Evolutionary conservation across 2,113 vertebrate genomes (phyloP).

Genomic region (Lycaon pictus): DNA sequence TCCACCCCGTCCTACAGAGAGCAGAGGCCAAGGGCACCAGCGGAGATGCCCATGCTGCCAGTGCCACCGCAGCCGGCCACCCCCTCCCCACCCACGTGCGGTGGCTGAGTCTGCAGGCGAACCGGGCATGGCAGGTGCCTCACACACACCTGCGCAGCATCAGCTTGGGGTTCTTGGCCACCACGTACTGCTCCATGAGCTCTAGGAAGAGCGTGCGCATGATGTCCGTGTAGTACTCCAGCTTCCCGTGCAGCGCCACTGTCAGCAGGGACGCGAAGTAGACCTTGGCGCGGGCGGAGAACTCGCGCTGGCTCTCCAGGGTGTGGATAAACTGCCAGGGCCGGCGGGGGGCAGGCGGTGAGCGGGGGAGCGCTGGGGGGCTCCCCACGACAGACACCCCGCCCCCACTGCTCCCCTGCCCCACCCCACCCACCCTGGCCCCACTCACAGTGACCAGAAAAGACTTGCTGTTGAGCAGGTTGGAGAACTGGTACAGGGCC

Average conservation of each 20-base stretch:
- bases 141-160: slow-evolving; percentile 95
- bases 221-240: slow-evolving; percentile 98
- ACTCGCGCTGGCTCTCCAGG: slow-evolving; percentile 95
- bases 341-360: too few species aligned
- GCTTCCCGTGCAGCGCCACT: slow-evolving; percentile 97
- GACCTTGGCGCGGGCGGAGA: slow-evolving; percentile 94
- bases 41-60: too few species aligned
- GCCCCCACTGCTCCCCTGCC: too few species aligned
- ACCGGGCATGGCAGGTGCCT: too few species aligned
- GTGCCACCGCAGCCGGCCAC: too few species aligned
- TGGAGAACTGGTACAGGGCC: slow-evolving; percentile 97
- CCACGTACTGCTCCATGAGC: slow-evolving; percentile 97
- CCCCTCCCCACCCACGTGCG: background rate
- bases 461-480: slow-evolving; percentile 98
- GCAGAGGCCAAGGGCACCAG: background rate
- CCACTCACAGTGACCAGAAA: slow-evolving; percentile 95
- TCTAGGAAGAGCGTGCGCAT: slow-evolving; percentile 97
- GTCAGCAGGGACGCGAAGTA: slow-evolving; percentile 98
- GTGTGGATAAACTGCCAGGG: slow-evolving; percentile 95
- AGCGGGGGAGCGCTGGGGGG: too few species aligned
- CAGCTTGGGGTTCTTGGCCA: slow-evolving; percentile 97
- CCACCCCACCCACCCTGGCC: rapidly evolving
- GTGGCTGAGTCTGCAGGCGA: too few species aligned
- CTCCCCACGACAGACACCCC: too few species aligned
- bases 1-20: rapidly evolving